These are phyloP conservation scores for Drosophila ambigua DNA, from an alignment of 1,140 invertebrate species.

Conservation along the genomic window DNA sequence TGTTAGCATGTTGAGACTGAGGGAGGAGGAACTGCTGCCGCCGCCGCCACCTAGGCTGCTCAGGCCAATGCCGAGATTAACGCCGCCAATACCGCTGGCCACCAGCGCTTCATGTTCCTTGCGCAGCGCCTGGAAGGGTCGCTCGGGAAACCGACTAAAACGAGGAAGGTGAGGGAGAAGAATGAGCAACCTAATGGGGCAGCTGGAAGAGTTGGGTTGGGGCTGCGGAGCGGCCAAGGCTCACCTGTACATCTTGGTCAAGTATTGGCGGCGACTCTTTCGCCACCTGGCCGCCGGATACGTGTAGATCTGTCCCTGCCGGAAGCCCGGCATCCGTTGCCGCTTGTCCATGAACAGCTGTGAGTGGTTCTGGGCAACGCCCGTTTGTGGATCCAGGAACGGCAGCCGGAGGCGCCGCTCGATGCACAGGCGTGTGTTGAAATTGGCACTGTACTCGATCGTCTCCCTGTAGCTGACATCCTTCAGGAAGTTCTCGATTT, in stretches of 20 bases:
- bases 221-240: neutral
- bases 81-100: constrained; percentile 53
- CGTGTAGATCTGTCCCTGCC: constrained; percentile 96
- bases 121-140: constrained; percentile 79
- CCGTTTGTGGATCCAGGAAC: constrained; percentile 98
- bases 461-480: constrained; percentile 95
- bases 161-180: neutral
- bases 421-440: constrained; percentile 95
- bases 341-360: constrained; percentile 94
- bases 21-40: constrained; percentile 32
- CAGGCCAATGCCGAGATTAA: constrained; percentile 31
- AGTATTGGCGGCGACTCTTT: constrained; percentile 81
- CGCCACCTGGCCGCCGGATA: constrained; percentile 88
- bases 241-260: constrained; percentile 83
- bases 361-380: constrained; percentile 97
- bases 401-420: constrained; percentile 96
- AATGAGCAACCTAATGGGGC: neutral
- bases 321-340: constrained; percentile 94
- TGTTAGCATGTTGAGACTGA: constrained; percentile 65
- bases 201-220: neutral
- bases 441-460: constrained; percentile 96
- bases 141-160: constrained; percentile 73
- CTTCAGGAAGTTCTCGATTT: constrained; percentile 94
- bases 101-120: constrained; percentile 77
- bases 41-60: constrained; percentile 11